Evolutionary conservation across 2,797 vertebrate species (phyloP).

Genomic region (Alectoris magna): DNA sequence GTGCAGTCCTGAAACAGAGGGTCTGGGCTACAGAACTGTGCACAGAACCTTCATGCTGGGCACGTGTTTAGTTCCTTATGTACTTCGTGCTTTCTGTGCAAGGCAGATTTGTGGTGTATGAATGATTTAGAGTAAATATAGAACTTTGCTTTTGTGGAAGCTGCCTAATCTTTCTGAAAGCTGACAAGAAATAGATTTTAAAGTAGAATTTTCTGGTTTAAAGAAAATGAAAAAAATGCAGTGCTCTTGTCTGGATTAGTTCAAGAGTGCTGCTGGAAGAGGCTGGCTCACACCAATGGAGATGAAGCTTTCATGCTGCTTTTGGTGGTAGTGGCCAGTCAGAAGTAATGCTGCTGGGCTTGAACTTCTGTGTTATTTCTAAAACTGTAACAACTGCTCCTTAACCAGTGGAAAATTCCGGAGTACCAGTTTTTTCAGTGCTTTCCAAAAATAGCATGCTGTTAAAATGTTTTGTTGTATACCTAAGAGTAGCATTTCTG

Average conservation of each 20-base stretch:
- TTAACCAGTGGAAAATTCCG: neutral
- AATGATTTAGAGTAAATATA: neutral
- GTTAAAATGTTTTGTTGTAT: neutral
- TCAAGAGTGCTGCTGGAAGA: neutral
- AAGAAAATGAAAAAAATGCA: neutral
- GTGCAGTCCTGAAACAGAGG: neutral
- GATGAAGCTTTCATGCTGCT: neutral
- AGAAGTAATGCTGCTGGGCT: neutral
- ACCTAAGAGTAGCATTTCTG: neutral
- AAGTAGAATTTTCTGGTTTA: neutral
- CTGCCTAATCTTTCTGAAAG: neutral
- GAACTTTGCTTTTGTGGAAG: neutral
- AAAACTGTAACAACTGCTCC: neutral
- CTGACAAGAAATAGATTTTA: neutral
- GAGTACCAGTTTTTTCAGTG: neutral
- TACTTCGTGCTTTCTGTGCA: neutral
- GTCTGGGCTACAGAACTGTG: neutral
- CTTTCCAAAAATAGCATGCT: neutral
- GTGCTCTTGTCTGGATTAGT: neutral
- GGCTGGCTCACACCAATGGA: neutral
- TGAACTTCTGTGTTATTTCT: neutral
- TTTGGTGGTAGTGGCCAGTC: neutral
- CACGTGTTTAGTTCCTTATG: accelerated
- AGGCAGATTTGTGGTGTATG: neutral
- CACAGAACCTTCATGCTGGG: neutral